Evolutionary conservation across 2,797 vertebrate genomes (phyloP).

Genomic region (Xenopus petersii): DNA sequence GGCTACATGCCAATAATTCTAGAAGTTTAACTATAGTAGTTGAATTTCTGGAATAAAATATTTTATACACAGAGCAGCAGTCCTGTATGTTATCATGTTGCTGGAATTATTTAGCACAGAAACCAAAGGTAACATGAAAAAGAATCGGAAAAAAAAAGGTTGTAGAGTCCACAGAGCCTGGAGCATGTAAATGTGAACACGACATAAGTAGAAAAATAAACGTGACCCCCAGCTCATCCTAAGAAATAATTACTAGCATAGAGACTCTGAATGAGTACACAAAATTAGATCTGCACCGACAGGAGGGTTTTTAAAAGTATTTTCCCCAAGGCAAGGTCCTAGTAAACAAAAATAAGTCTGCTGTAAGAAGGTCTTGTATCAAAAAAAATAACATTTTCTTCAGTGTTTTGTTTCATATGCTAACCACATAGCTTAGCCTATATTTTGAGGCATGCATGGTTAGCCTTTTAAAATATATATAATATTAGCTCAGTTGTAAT

Average conservation of each 20-base stretch:
- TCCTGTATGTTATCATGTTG: too few relatives aligned
- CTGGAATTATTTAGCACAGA: too few relatives aligned
- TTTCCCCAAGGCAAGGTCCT: conserved; percentile 33
- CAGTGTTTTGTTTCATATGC: conserved; percentile 13
- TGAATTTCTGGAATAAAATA: too few relatives aligned
- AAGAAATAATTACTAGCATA: conserved; percentile 45
- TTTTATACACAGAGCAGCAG: too few relatives aligned
- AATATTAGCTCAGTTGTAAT: too few relatives aligned
- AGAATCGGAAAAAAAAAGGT: conserved; percentile 6
- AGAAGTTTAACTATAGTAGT: too few relatives aligned
- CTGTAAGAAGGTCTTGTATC: conserved; percentile 26
- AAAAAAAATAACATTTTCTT: conserved; percentile 24
- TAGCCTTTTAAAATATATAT: too few relatives aligned
- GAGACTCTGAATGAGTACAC: conserved; percentile 21
- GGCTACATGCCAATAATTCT: too few relatives aligned
- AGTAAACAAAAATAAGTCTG: conserved; percentile 35
- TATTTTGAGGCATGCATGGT: too few relatives aligned
- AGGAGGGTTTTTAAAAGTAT: conserved; percentile 11
- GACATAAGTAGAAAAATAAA: conserved; percentile 28
- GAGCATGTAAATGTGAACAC: conserved; percentile 21
- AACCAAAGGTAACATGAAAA: conserved; percentile 24
- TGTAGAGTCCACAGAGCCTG: background rate
- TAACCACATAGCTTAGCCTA: background rate
- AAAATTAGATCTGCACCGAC: conserved; percentile 24
- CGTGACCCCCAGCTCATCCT: conserved; percentile 27